phyloP scores from a whole-genome alignment of 2,797 vertebrate genomes.

The Mareca penelope region DNA sequence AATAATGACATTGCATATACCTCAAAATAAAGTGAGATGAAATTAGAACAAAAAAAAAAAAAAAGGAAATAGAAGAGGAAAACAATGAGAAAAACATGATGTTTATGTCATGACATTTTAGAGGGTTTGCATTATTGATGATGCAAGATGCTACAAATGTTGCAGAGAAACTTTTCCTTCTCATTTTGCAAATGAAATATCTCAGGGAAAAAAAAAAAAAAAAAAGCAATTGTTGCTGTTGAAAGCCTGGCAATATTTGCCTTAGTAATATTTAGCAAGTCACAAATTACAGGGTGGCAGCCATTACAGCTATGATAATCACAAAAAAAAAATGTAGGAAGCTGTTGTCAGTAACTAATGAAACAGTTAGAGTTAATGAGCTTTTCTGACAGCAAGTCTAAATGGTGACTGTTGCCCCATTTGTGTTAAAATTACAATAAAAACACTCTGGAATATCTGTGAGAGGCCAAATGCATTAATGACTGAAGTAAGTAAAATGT shows the following conservation, averaged over 20 bases:
- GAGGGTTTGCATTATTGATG: background rate
- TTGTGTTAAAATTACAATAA: background rate
- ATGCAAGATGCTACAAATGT: background rate
- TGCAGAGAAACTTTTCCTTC: background rate
- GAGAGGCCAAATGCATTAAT: background rate
- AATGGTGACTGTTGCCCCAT: background rate
- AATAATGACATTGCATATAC: background rate
- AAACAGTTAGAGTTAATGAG: background rate
- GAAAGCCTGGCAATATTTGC: background rate
- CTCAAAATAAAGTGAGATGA: background rate
- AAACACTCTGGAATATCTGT: background rate
- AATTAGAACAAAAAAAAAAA: background rate
- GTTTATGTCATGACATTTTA: background rate
- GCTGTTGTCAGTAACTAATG: background rate
- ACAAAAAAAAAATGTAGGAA: background rate
- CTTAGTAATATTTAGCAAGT: background rate
- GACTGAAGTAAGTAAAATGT: background rate
- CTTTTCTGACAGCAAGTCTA: background rate
- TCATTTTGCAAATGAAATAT: background rate
- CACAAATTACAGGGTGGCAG: background rate
- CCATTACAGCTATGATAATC: background rate
- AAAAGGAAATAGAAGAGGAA: background rate
- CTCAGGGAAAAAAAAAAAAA: background rate
- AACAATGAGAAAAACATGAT: background rate
- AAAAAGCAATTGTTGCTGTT: background rate